Evolutionary conservation across 2,113 vertebrate species (phyloP).

Genomic region (Gallinago paraguaiae): DNA sequence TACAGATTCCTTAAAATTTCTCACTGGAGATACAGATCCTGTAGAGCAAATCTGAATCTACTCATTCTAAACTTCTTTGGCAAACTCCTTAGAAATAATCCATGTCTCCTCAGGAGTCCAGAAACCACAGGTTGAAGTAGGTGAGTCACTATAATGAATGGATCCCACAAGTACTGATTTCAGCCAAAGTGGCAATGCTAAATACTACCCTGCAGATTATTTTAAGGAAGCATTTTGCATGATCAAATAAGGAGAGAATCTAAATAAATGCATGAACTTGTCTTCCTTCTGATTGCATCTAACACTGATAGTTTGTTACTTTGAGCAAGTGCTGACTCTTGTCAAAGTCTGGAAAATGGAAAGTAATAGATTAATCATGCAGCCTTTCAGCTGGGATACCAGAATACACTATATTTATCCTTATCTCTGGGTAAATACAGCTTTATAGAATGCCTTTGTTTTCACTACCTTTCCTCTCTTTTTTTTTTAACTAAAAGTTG

Average conservation of each 20-base stretch:
- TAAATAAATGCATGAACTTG: not conserved
- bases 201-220: not conserved
- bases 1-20: not conserved
- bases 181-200: not conserved
- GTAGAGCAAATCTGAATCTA: not conserved
- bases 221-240: not conserved
- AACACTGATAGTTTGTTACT: not conserved
- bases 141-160: not conserved
- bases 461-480: not conserved
- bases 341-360: constrained; percentile 5
- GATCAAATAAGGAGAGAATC: not conserved
- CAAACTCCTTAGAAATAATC: not conserved
- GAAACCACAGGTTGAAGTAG: not conserved
- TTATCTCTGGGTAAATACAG: not conserved
- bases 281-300: not conserved
- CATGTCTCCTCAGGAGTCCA: not conserved
- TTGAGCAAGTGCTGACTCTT: not conserved
- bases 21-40: not conserved
- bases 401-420: not conserved
- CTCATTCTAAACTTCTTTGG: not conserved
- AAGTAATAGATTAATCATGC: not conserved
- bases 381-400: not conserved
- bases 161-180: not conserved
- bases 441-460: not conserved
- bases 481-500: not conserved